These are phyloP conservation scores for Tachypleus tridentatus DNA, from an alignment of 1,140 invertebrate species.

Conservation along the genomic window DNA sequence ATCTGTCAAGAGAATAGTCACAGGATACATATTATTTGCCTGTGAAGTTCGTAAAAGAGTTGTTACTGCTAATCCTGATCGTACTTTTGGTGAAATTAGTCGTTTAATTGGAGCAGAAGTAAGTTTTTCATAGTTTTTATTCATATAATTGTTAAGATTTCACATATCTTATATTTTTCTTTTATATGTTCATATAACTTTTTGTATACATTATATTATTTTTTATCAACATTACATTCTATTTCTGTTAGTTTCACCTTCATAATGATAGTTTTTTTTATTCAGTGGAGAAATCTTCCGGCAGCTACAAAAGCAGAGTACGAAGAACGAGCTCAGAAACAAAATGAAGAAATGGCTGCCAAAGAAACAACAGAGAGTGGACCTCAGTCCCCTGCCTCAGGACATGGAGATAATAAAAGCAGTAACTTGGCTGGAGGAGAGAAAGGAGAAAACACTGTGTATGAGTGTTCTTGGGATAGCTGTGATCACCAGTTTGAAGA, in stretches of 20 bases:
- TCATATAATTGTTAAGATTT: too few relatives aligned
- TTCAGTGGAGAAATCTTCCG: slow-evolving; percentile 78
- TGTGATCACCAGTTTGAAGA: slow-evolving; percentile 93
- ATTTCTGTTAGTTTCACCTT: too few relatives aligned
- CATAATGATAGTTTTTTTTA: too few relatives aligned
- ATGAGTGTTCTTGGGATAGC: slow-evolving; percentile 74
- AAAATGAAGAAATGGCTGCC: slow-evolving; percentile 61
- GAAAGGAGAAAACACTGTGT: slow-evolving; percentile 44
- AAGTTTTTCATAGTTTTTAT: slow-evolving; percentile 22
- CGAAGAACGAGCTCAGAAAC: slow-evolving; percentile 75
- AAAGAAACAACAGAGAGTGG: slow-evolving; percentile 15
- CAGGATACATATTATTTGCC: slow-evolving; percentile 97
- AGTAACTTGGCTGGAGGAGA: slow-evolving; percentile 15
- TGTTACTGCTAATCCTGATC: slow-evolving; percentile 81
- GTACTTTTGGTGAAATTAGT: slow-evolving; percentile 93
- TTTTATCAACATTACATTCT: too few relatives aligned
- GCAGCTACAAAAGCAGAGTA: slow-evolving; percentile 78
- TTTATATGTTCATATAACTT: too few relatives aligned
- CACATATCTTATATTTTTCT: too few relatives aligned
- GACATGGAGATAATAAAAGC: slow-evolving; percentile 1
- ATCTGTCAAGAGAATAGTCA: slow-evolving; percentile 66
- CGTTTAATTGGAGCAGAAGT: slow-evolving; percentile 89
- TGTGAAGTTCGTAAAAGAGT: slow-evolving; percentile 82
- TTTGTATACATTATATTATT: too few relatives aligned
- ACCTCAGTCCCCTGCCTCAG: slow-evolving; percentile 22